phyloP scores from a whole-genome alignment of 2,888 invertebrate species.

The Ligdia adustata region DNA sequence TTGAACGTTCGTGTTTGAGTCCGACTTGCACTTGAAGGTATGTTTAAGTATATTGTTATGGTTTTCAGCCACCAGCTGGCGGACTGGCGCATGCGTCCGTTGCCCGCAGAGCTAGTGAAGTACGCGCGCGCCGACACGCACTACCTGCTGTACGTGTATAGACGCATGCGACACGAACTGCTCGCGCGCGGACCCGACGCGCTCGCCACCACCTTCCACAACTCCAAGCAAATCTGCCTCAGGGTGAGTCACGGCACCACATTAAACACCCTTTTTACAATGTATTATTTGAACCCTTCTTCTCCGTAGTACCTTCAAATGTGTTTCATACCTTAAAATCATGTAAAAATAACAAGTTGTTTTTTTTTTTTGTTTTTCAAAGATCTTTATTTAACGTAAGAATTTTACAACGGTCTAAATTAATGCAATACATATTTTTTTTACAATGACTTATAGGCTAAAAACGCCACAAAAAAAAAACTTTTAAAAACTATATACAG shows the following conservation, averaged over 20 bases:
- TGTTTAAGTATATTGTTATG: not conserved
- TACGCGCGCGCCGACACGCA: slow-evolving; percentile 98
- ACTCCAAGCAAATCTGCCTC: slow-evolving; percentile 89
- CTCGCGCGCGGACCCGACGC: slow-evolving; percentile 78
- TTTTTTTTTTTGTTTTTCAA: no score
- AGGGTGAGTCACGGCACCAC: slow-evolving; percentile 49
- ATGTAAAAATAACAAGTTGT: no score
- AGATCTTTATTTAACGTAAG: no score
- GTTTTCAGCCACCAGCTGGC: slow-evolving; percentile 87
- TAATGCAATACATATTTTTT: no score
- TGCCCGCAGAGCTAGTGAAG: slow-evolving; percentile 90
- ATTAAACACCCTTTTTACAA: no score
- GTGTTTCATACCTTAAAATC: no score
- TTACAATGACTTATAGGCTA: no score
- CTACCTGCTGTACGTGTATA: slow-evolving; percentile 95
- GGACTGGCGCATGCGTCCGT: slow-evolving; percentile 96
- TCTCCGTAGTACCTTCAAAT: not conserved
- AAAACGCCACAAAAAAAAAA: no score
- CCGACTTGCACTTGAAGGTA: not conserved
- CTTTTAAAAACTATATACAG: no score
- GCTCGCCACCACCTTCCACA: slow-evolving; percentile 88
- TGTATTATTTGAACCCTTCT: no score
- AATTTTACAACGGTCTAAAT: no score
- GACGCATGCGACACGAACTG: slow-evolving; percentile 89
- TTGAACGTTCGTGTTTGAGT: no score